phyloP scores from a whole-genome alignment of 2,797 vertebrate species.

The Poeciliopsis turneri region DNA sequence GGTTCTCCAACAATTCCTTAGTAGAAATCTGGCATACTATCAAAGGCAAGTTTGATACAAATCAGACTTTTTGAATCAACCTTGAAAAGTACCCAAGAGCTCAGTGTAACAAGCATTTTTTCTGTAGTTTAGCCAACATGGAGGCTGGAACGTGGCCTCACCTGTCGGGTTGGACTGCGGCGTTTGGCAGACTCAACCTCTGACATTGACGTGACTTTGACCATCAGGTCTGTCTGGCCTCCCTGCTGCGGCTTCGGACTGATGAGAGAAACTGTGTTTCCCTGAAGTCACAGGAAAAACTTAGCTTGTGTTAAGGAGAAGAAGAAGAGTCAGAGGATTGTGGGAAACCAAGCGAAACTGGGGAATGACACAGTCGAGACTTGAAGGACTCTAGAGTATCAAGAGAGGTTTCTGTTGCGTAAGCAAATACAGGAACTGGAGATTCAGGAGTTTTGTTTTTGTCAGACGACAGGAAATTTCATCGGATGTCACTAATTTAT shows the following conservation, averaged over 20 bases:
- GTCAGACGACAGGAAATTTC: neutral
- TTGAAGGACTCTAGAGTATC: neutral
- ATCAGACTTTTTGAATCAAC: neutral
- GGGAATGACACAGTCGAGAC: neutral
- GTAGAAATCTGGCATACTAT: neutral
- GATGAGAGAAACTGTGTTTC: neutral
- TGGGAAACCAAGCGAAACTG: neutral
- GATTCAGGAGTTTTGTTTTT: neutral
- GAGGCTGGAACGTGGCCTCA: neutral
- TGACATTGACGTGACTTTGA: constrained; percentile 22
- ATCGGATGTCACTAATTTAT: neutral
- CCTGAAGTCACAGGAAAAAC: neutral
- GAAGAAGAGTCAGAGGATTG: neutral
- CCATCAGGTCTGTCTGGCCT: neutral
- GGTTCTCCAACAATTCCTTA: neutral
- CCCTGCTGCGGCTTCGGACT: neutral
- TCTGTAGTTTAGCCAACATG: neutral
- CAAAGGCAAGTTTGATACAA: neutral
- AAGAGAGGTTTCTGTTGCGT: neutral
- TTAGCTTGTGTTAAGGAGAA: neutral
- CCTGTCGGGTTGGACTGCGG: neutral
- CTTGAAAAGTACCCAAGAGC: neutral
- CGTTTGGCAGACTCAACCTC: constrained; percentile 11
- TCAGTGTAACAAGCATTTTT: neutral
- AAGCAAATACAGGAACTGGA: neutral